Evolutionary conservation across 2,888 invertebrate genomes (phyloP).

Genomic region (Electrophaes corylata): DNA sequence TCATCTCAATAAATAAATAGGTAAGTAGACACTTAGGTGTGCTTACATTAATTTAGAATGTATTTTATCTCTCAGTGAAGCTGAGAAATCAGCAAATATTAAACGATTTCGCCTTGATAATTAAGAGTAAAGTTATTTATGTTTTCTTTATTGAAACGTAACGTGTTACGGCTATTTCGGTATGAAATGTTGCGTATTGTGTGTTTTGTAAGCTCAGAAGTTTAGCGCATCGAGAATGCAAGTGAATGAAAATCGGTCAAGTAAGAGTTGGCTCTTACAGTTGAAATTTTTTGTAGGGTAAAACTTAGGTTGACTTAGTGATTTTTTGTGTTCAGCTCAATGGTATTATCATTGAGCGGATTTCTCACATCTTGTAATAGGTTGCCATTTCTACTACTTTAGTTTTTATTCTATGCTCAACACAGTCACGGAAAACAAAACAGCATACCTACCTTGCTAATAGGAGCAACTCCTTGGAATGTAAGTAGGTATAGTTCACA

Average conservation of each 20-base stretch:
- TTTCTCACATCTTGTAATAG: too few relatives aligned
- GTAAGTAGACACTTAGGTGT: not conserved
- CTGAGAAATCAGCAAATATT: constrained; percentile 34
- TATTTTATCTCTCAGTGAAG: constrained; percentile 16
- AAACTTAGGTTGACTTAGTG: too few relatives aligned
- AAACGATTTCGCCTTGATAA: constrained; percentile 46
- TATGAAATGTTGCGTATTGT: constrained; percentile 24
- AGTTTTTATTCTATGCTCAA: too few relatives aligned
- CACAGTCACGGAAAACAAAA: too few relatives aligned
- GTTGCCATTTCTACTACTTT: too few relatives aligned
- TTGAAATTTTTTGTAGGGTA: not conserved
- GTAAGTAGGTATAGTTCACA: too few relatives aligned
- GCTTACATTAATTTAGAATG: constrained; percentile 32
- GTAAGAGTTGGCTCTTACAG: not conserved
- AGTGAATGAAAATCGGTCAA: not conserved
- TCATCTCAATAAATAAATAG: constrained; percentile 41
- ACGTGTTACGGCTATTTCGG: constrained; percentile 33
- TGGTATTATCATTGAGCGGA: too few relatives aligned
- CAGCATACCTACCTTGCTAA: too few relatives aligned
- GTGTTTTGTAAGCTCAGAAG: constrained; percentile 9
- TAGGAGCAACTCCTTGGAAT: too few relatives aligned
- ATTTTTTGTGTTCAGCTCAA: too few relatives aligned
- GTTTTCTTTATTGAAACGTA: constrained; percentile 43
- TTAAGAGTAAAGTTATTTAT: constrained; percentile 45
- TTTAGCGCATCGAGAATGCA: not conserved